Evolutionary conservation across 2,797 vertebrate genomes (phyloP).

Genomic region (Pteronotus mesoamericanus): DNA sequence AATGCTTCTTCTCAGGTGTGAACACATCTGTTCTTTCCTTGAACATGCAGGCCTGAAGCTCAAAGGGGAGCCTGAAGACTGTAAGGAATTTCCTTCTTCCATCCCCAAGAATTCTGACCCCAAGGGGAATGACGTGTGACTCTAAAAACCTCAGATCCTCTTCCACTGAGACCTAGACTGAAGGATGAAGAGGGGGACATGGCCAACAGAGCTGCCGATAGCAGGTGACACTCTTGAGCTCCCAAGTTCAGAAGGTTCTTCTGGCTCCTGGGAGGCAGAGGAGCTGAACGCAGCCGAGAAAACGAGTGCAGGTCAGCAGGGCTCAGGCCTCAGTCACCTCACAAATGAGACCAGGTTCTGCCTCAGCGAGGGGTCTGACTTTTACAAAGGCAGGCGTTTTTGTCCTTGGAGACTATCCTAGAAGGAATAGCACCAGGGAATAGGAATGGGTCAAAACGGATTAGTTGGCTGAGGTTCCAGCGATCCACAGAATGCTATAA

Average conservation of each 20-base stretch:
- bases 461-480: background rate
- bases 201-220: background rate
- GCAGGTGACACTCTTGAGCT: background rate
- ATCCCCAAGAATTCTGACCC: background rate
- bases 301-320: rapidly evolving
- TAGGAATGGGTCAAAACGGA: background rate
- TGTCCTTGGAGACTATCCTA: background rate
- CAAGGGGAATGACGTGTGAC: background rate
- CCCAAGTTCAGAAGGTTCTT: background rate
- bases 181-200: background rate
- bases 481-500: background rate
- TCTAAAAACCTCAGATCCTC: background rate
- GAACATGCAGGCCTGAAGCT: background rate
- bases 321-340: background rate
- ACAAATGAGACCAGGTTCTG: background rate
- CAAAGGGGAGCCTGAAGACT: background rate
- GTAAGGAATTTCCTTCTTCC: background rate
- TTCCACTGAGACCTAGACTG: background rate
- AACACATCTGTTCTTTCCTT: background rate
- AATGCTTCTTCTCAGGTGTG: background rate
- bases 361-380: background rate
- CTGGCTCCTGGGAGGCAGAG: background rate
- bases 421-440: background rate
- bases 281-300: background rate
- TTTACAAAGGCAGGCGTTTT: background rate